These are phyloP conservation scores for Drosophila buzzatii DNA, from an alignment of 2,888 invertebrate genomes.

Conservation along the genomic window DNA sequence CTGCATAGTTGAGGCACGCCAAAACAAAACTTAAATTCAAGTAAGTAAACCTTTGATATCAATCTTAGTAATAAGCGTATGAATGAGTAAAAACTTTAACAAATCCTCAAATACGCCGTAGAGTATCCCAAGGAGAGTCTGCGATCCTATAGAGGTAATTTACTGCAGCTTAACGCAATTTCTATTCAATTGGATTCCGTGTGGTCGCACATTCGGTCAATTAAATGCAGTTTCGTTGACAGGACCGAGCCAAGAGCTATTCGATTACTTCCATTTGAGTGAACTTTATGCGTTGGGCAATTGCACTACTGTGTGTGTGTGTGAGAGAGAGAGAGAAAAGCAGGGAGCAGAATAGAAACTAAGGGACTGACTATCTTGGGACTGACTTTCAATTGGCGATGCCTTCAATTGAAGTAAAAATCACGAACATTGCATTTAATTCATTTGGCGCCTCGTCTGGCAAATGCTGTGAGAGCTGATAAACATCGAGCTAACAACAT, in stretches of 20 bases:
- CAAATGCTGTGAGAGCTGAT: slow-evolving; percentile 45
- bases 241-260: slow-evolving; percentile 14
- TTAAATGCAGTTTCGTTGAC: slow-evolving; percentile 46
- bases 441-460: slow-evolving; percentile 47
- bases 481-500: slow-evolving; percentile 38
- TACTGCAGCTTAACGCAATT: slow-evolving; percentile 26
- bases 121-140: too few relatives aligned
- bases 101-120: neutral
- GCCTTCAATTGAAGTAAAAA: slow-evolving; percentile 64
- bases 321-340: neutral
- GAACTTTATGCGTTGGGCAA: slow-evolving; percentile 36
- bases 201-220: slow-evolving; percentile 32
- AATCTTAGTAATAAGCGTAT: neutral
- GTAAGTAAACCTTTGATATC: neutral
- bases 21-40: neutral
- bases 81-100: neutral
- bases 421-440: slow-evolving; percentile 72
- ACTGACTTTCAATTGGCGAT: slow-evolving; percentile 39
- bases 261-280: slow-evolving; percentile 36
- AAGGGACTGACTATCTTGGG: slow-evolving; percentile 8
- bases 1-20: neutral
- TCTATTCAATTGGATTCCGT: slow-evolving; percentile 9
- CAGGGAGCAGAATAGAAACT: neutral
- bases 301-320: slow-evolving; percentile 4
- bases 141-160: neutral